Percentiles rank a stretch among this genome's conserved stretches.
phyloP scores from a whole-genome alignment of 1,140 invertebrate genomes.

The Drosophila kanapiae region DNA sequence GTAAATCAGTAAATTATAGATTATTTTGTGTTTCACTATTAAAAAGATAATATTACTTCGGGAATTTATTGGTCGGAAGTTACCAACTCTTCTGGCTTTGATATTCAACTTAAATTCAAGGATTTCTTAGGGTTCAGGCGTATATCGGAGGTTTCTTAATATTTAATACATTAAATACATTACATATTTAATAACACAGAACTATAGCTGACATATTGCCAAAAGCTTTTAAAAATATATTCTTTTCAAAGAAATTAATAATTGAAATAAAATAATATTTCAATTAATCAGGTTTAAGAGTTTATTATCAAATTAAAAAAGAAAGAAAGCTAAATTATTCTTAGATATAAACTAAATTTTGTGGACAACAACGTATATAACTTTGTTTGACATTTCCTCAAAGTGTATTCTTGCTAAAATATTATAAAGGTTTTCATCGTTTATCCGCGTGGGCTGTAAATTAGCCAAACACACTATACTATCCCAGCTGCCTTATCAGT shows the following conservation, averaged over 20 bases:
- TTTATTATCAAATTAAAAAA: not conserved
- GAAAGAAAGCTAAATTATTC: not conserved
- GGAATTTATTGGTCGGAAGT: not conserved
- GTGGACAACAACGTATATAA: too few relatives aligned
- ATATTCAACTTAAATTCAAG: not conserved
- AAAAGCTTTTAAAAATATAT: not conserved
- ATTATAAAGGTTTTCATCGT: slow-evolving; percentile 14
- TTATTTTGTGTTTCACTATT: not conserved
- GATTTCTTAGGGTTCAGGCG: too few relatives aligned
- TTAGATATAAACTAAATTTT: not conserved
- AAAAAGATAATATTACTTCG: not conserved
- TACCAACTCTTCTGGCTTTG: not conserved
- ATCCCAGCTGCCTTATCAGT: slow-evolving; percentile 24
- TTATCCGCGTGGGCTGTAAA: slow-evolving; percentile 12
- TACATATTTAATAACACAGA: not conserved
- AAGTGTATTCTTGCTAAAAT: slow-evolving; percentile 3
- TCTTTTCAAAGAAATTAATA: not conserved
- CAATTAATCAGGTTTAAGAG: not conserved
- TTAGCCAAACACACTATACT: slow-evolving; percentile 10
- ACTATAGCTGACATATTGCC: not conserved
- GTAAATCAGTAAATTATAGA: not conserved
- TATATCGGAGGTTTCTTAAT: too few relatives aligned
- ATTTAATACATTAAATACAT: not conserved
- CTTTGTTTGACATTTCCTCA: not conserved
- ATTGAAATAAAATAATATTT: not conserved